Evolutionary conservation across 2,797 vertebrate genomes (phyloP), one percentile per base, ranked within the genome.

Genomic region (Mus caroli): DNA sequence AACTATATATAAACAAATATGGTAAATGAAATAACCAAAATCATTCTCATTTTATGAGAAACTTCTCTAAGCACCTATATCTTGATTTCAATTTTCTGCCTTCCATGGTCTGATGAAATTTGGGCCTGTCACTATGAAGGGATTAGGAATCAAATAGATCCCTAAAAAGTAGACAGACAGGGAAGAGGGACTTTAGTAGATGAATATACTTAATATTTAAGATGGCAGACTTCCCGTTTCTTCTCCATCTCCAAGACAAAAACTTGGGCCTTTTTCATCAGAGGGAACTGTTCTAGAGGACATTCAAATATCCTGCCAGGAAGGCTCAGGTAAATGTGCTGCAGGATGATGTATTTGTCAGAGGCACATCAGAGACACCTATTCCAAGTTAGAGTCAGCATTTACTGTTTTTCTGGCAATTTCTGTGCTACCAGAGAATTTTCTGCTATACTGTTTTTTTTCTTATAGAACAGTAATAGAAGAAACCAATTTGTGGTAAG

Each of bases 11-110:
- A 96, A 92, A 64, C 43, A 92, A 78, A 87, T 17, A 17, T 77
- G 34, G 89, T 91, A 87, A 91, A 26, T 46, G n/a, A 84, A 92
- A 80, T 82, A 40, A 88, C 34, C n/a, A 94, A 88, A 92, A 43
- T 77, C 2, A 90, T 62, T 91, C 19, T 90, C 37, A 2, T 40
- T 58, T 89, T 84, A 50, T 46, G 60, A 93, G 80, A 95, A 93
- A 64, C 1, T 13, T 78, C 19, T 76, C 37, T 3, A 62, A n/a
- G 1, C 43, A 56, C 78, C 46, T 83, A 15, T 31, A 91, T 62
- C n/a, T 91, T 90, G 14, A 62, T 34, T 2, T 31, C 91, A 79
- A 67, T 83, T 95, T 93, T 86, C 91, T 89, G 64, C 15, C 56
- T 75, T 82, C 73, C 87, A 91, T 56, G 24, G 56, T 71, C 69